phyloP scores from a whole-genome alignment of 2,113 vertebrate species.

The Salminus brasiliensis region DNA sequence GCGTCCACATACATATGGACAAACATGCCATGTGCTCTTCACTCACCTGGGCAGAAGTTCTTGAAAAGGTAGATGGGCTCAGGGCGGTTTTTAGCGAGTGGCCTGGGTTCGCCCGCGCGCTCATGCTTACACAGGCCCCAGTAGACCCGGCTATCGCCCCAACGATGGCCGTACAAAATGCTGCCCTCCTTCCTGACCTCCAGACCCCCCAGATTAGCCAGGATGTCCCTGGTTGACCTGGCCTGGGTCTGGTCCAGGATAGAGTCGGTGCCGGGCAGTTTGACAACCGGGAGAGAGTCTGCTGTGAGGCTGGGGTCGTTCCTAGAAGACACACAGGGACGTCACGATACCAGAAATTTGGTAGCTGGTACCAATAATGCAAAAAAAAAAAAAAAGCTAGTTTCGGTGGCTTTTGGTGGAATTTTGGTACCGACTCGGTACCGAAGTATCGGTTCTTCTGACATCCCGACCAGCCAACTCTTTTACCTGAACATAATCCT shows the following conservation, averaged over 20 bases:
- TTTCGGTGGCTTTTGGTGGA: no score
- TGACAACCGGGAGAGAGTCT: conserved; percentile 50
- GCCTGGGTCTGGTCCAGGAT: conserved; percentile 72
- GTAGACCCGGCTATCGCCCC: conserved; percentile 65
- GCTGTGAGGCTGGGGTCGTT: not conserved
- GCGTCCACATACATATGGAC: no score
- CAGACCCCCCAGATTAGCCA: conserved; percentile 77
- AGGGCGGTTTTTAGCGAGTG: conserved; percentile 67
- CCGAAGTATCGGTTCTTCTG: no score
- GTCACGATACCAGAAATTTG: no score
- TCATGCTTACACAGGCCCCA: conserved; percentile 74
- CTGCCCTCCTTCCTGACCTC: conserved; percentile 64
- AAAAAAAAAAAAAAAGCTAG: no score
- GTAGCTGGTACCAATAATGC: no score
- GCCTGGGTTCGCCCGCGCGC: conserved; percentile 57
- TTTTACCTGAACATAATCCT: conserved; percentile 75
- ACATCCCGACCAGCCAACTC: no score
- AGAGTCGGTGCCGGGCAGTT: conserved; percentile 68
- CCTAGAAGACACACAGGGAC: not conserved
- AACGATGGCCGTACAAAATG: conserved; percentile 59
- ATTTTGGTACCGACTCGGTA: no score
- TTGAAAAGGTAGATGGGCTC: conserved; percentile 64
- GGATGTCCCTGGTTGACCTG: conserved; percentile 69
- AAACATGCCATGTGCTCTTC: not conserved
- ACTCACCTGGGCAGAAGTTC: conserved; percentile 78